Conservation (phyloP, 2,797 vertebrate genomes). For the Eospalax fontanierii region DNA sequence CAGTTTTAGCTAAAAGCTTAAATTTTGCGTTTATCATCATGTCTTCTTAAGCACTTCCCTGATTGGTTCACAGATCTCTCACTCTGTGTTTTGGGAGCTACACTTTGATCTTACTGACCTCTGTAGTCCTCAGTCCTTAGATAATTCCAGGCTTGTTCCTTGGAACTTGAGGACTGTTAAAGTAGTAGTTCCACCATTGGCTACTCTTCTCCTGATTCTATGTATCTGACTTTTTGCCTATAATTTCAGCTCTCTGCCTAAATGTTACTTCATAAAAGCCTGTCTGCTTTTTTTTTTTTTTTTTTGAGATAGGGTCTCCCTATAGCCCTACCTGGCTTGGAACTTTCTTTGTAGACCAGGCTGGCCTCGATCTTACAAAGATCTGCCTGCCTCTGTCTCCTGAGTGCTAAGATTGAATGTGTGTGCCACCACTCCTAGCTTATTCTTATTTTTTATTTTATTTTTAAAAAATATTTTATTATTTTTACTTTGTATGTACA, state of each 20-base stretch:
- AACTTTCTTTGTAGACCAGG: too few species aligned
- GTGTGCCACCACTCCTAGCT: too few species aligned
- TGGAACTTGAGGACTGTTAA: neutral
- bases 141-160: neutral
- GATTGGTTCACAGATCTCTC: neutral
- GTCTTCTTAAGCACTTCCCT: slow-evolving; percentile 5
- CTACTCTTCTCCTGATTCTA: neutral
- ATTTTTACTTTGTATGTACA: too few species aligned
- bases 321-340: too few species aligned
- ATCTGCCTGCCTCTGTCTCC: too few species aligned
- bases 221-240: neutral
- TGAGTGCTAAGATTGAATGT: too few species aligned
- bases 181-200: neutral
- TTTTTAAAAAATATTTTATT: too few species aligned
- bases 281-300: too few species aligned
- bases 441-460: too few species aligned
- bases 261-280: neutral
- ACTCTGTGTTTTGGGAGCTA: neutral
- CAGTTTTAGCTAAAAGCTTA: slow-evolving; percentile 48
- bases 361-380: too few species aligned
- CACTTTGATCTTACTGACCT: neutral
- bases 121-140: neutral
- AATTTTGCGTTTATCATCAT: slow-evolving; percentile 7
- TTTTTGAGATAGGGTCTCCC: too few species aligned
- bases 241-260: slow-evolving; percentile 24